Percentiles rank a stretch among this genome's conserved stretches.
These are phyloP conservation scores for Muschampia plurimacula DNA, from an alignment of 2,888 invertebrate species.

Conservation along the genomic window DNA sequence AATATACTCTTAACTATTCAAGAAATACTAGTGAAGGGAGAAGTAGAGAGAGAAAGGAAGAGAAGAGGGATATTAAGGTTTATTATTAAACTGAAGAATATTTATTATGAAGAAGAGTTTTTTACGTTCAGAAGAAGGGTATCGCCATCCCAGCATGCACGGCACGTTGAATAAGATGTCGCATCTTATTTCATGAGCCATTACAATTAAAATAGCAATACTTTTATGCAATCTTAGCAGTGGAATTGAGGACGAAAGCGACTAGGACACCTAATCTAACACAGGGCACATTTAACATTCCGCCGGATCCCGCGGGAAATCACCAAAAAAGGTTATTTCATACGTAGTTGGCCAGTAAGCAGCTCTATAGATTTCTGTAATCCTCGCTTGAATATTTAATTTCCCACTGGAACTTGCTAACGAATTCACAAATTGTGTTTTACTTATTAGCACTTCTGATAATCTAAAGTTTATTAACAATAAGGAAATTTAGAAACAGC, in stretches of 20 bases:
- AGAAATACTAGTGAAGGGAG: too few relatives aligned
- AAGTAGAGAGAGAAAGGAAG: too few relatives aligned
- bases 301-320: conserved; percentile 48
- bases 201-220: background rate
- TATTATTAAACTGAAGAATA: too few relatives aligned
- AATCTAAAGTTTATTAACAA: background rate
- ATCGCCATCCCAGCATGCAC: too few relatives aligned
- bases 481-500: background rate
- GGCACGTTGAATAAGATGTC: too few relatives aligned
- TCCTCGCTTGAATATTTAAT: conserved; percentile 18
- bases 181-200: too few relatives aligned
- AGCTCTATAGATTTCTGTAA: conserved; percentile 22
- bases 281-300: conserved; percentile 21
- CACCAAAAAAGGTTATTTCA: conserved; percentile 49
- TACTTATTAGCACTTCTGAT: conserved; percentile 12
- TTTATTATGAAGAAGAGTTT: too few relatives aligned
- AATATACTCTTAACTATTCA: too few relatives aligned
- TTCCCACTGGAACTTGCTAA: conserved; percentile 19
- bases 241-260: background rate
- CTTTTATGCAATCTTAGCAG: background rate
- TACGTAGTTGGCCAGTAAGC: conserved; percentile 39
- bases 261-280: conserved; percentile 20
- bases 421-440: conserved; percentile 14
- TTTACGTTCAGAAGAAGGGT: too few relatives aligned
- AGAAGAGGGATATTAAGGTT: too few relatives aligned